These are phyloP conservation scores for Zelleria hepariella DNA, from an alignment of 2,888 invertebrate species.

Conservation along the genomic window DNA sequence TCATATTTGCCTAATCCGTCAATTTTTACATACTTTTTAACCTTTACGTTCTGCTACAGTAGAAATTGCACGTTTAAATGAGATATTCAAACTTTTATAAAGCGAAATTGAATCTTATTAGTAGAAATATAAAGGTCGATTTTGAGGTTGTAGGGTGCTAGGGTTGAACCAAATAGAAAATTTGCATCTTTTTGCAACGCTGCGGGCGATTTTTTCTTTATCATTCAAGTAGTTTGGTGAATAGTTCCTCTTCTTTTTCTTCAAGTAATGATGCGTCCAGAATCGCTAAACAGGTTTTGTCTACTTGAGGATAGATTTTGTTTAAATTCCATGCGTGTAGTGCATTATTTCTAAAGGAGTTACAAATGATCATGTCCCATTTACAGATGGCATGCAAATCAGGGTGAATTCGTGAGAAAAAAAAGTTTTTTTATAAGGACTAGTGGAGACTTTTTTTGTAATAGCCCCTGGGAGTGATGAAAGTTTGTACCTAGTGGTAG, in stretches of 20 bases:
- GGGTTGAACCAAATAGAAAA: conserved; percentile 27
- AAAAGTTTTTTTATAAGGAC: conserved; percentile 14
- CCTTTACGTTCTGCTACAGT: not conserved
- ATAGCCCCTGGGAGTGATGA: no score
- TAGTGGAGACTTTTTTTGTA: not conserved
- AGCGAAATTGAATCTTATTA: not conserved
- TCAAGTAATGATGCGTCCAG: conserved; percentile 49
- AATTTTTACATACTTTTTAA: conserved; percentile 17
- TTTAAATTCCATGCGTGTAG: conserved; percentile 36
- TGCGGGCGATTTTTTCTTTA: conserved; percentile 32
- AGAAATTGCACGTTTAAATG: conserved; percentile 2
- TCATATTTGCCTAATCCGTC: conserved; percentile 49
- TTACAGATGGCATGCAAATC: conserved; percentile 35
- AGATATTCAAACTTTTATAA: not conserved
- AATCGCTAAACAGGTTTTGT: conserved; percentile 66
- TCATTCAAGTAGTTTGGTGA: conserved; percentile 25
- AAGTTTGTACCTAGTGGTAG: no score
- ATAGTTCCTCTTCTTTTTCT: conserved; percentile 12
- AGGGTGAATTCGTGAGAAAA: conserved; percentile 42
- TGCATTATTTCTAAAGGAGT: conserved; percentile 26
- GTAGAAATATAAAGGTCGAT: not conserved
- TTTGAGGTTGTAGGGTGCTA: conserved; percentile 9
- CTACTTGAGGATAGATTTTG: conserved; percentile 33
- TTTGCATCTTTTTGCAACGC: conserved; percentile 47
- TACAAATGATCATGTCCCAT: conserved; percentile 40